Conservation (phyloP, 2,113 vertebrate genomes). For the Tiliqua scincoides region DNA sequence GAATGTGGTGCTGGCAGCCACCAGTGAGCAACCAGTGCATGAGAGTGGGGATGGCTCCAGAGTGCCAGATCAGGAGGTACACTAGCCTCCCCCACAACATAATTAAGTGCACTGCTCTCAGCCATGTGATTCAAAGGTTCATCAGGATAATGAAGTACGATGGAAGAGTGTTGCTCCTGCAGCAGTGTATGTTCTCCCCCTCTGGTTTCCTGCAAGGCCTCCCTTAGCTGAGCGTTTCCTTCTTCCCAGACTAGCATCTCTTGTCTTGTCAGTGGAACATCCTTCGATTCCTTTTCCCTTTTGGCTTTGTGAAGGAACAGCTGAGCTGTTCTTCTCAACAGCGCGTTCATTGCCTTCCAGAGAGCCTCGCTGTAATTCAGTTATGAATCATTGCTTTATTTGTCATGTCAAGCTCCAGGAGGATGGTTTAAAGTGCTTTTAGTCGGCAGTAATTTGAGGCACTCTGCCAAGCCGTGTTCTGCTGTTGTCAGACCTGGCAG, state of each 20-base stretch:
- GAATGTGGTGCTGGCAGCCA: neutral
- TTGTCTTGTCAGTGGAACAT: fast-evolving
- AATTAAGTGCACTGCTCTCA: neutral
- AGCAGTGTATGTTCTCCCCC: fast-evolving
- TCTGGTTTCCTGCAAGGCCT: neutral
- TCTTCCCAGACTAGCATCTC: fast-evolving
- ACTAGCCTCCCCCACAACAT: neutral
- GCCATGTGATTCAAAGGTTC: neutral
- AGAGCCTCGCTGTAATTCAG: neutral
- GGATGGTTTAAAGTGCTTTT: slow-evolving; percentile 47
- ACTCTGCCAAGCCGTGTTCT: slow-evolving; percentile 12
- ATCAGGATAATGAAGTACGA: neutral
- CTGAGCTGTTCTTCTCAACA: neutral
- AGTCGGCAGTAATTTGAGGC: slow-evolving; percentile 36
- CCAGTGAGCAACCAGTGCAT: neutral
- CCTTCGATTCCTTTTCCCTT: neutral
- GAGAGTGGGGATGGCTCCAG: neutral
- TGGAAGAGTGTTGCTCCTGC: no score
- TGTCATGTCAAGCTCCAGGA: slow-evolving; percentile 31
- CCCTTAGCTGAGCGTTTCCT: neutral
- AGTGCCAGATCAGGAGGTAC: neutral
- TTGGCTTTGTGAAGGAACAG: neutral
- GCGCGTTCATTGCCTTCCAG: neutral
- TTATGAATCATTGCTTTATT: slow-evolving; percentile 31
- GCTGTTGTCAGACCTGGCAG: slow-evolving; percentile 12